phyloP scores from a whole-genome alignment of 92 coral and sea anemone genomes.

The Zoanthus gigantus region DNA sequence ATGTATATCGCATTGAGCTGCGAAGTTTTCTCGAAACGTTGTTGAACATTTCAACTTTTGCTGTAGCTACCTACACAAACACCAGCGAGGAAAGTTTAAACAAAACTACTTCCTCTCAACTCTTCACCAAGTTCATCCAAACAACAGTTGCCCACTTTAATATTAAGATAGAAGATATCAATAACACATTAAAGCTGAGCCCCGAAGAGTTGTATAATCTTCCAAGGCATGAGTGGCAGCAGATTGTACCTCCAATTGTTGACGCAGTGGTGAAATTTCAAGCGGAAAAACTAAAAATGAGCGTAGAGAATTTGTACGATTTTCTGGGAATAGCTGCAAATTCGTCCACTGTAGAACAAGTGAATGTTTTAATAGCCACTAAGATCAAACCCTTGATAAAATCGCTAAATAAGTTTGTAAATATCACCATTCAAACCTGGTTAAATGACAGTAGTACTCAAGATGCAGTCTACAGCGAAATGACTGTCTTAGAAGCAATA shows the following conservation, averaged over 20 bases:
- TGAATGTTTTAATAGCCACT: constrained; percentile 45
- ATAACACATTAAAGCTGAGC: constrained; percentile 41
- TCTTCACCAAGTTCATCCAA: constrained; percentile 61
- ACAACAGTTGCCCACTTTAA: constrained; percentile 62
- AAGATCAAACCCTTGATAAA: constrained; percentile 31
- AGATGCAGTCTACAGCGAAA: constrained; percentile 47
- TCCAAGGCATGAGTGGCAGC: constrained; percentile 68
- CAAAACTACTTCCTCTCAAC: constrained; percentile 27
- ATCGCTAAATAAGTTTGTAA: constrained; percentile 59
- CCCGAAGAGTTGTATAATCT: constrained; percentile 48
- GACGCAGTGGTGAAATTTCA: constrained; percentile 47
- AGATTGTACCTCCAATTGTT: constrained; percentile 46
- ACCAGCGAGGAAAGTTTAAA: constrained; percentile 1
- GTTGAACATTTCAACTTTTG: constrained; percentile 62
- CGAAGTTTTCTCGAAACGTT: neutral
- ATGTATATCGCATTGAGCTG: constrained; percentile 30
- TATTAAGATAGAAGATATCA: constrained; percentile 49
- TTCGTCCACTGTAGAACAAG: constrained; percentile 55
- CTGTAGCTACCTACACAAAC: constrained; percentile 53
- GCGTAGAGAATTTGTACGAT: constrained; percentile 34
- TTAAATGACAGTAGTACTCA: constrained; percentile 49
- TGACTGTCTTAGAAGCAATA: constrained; percentile 48
- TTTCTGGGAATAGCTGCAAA: constrained; percentile 47
- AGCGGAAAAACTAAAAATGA: constrained; percentile 56
- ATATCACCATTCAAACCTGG: constrained; percentile 43